Percentiles rank a stretch among this genome's conserved stretches.
Evolutionary conservation across 1,140 invertebrate species (phyloP).

Genomic region (Amphibalanus amphitrite): DNA sequence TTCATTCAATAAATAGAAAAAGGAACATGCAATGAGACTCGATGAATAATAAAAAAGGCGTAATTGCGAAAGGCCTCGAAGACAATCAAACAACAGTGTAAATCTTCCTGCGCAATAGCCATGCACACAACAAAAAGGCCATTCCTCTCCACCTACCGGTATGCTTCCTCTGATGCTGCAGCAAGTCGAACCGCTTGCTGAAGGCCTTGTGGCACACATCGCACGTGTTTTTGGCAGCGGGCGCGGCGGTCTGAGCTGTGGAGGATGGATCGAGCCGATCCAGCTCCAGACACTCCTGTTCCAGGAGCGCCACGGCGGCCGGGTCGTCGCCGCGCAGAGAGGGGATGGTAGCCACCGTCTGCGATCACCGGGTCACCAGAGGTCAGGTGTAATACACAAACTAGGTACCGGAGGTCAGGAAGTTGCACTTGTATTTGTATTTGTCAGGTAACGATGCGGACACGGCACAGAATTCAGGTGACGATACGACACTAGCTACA

Average conservation of each 20-base stretch:
- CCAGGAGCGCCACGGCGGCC: neutral
- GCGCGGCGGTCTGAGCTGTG: neutral
- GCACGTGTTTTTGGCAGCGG: constrained; percentile 15
- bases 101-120: too few species aligned
- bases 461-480: too few species aligned
- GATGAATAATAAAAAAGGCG: too few species aligned
- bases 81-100: too few species aligned
- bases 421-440: too few species aligned
- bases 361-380: neutral
- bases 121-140: neutral
- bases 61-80: too few species aligned
- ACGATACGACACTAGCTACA: too few species aligned
- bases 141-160: constrained; percentile 28
- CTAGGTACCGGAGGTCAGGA: too few species aligned
- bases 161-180: constrained; percentile 48
- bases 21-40: too few species aligned
- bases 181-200: constrained; percentile 44
- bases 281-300: neutral
- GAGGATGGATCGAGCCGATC: neutral
- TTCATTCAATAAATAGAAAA: too few species aligned
- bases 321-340: neutral
- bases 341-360: neutral
- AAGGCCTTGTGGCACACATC: constrained; percentile 23
- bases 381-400: too few species aligned
- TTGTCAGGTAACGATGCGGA: too few species aligned